Base-by-base conservation (phyloP, 2,888 invertebrate genomes). In the Polietes domitor region DNA sequence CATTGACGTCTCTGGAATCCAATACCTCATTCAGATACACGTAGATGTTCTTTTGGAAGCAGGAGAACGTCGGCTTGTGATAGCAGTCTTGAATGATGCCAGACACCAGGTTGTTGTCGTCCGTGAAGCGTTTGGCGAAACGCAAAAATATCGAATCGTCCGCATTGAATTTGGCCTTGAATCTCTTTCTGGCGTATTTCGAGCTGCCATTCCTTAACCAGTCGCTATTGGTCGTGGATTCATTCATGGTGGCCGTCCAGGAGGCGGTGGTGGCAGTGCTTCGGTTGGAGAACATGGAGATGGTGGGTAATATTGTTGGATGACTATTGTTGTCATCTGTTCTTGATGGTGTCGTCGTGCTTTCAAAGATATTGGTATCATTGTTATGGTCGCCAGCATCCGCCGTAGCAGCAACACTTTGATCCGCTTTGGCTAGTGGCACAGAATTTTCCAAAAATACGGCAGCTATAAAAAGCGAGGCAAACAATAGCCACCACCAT, bases 41-140 rank as follows among this genome's bases (percentile, higher is more conserved):
- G 88, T 95, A 96, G 41, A 96, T 94, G 88, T 95, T 96, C 88
- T 95, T 95, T 88, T 96, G 96, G 77, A 97, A 95, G 90, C 97
- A 97, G 86, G 94, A 94, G 88, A 96, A 93, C 82, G 95, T 93
- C 19, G 96, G 95, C 73, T 93, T 93, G 12, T 92, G 93, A 63
- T 94, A 94, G 89, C 97, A 97, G 89, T 96, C 95, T 85, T 94
- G 94, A 75, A 96, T 93, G 85, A 97, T 93, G 80, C 94, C 94
- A 87, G 94, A 94, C 96, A 96, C 96, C 72, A 97, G 92, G 83
- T 94, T 93, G 86, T 96, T 96, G 70, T 95, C 95, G 86, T 93
- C 94, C 41, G 89, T 86, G 53, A 91, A 89, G 28, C 88, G 88
- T 32, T 87, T 86, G 1, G 89, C 90, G 12, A 90, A 77, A 9